Evolutionary conservation across 2,113 vertebrate species (phyloP).

Genomic region (Crotophaga sulcirostris): DNA sequence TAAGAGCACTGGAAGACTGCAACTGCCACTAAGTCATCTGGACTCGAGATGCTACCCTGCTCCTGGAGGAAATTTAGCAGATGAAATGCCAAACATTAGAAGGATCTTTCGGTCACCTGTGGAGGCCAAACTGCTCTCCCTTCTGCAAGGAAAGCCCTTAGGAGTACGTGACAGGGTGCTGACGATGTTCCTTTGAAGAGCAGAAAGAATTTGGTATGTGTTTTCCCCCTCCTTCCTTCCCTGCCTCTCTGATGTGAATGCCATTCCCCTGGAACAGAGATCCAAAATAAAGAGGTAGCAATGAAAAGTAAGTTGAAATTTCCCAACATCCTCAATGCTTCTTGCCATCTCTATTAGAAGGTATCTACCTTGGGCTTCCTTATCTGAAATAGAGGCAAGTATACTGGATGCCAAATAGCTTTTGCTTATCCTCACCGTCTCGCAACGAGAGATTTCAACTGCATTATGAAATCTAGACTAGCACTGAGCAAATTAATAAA

Average conservation of each 20-base stretch:
- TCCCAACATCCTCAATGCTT: not conserved
- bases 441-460: not conserved
- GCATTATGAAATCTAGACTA: not conserved
- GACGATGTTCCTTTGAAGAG: not conserved
- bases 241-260: not conserved
- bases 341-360: not conserved
- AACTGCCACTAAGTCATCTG: not conserved
- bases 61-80: not conserved
- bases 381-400: not conserved
- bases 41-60: not conserved
- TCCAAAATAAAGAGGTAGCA: not conserved
- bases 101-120: not conserved
- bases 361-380: not conserved
- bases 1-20: not conserved
- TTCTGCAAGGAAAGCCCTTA: not conserved
- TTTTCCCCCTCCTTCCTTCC: not conserved
- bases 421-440: not conserved
- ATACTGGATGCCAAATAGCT: not conserved
- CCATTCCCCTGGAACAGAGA: not conserved
- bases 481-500: not conserved
- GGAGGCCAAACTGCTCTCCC: not conserved
- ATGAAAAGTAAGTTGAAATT: not conserved
- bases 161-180: not conserved
- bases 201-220: not conserved
- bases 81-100: not conserved